Percentiles rank a stretch among this genome's conserved stretches.
Conservation (phyloP, 2,888 invertebrate species). For the Sthenelais limicola region DNA sequence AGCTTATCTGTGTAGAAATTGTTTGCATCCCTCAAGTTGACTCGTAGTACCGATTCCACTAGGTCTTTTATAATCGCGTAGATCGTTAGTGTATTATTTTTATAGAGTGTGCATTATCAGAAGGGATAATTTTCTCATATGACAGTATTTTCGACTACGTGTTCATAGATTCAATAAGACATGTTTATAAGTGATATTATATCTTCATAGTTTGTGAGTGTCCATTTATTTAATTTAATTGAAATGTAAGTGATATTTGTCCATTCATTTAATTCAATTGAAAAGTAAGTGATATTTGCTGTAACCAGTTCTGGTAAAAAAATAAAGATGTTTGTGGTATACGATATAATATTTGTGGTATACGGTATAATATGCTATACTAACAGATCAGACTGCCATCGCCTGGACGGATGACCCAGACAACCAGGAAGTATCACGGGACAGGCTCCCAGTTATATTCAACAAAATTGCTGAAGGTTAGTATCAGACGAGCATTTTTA, state of each 20-base stretch:
- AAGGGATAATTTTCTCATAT: conserved; percentile 1
- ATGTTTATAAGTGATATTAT: not conserved
- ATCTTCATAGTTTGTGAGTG: not conserved
- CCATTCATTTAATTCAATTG: not conserved
- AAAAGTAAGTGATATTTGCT: no score
- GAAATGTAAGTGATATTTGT: not conserved
- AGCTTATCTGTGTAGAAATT: no score
- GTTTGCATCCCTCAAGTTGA: no score
- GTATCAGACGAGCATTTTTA: not conserved
- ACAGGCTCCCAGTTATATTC: conserved; percentile 46
- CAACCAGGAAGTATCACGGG: conserved; percentile 39
- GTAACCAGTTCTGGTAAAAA: no score
- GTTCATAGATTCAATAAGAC: not conserved
- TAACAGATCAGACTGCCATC: conserved; percentile 51
- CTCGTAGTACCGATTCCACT: not conserved
- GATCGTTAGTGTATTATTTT: no score
- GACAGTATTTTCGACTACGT: no score
- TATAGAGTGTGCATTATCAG: not conserved
- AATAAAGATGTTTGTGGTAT: no score
- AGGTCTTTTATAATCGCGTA: no score
- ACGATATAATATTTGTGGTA: not conserved
- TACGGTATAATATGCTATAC: not conserved
- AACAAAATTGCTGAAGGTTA: conserved; percentile 45
- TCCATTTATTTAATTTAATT: not conserved
- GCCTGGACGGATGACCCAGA: conserved; percentile 45